A percentile compares a stretch with the other conserved stretches of the same genome.
Conservation (phyloP, 2,113 vertebrate genomes). For the Notarius lentiginosus region DNA sequence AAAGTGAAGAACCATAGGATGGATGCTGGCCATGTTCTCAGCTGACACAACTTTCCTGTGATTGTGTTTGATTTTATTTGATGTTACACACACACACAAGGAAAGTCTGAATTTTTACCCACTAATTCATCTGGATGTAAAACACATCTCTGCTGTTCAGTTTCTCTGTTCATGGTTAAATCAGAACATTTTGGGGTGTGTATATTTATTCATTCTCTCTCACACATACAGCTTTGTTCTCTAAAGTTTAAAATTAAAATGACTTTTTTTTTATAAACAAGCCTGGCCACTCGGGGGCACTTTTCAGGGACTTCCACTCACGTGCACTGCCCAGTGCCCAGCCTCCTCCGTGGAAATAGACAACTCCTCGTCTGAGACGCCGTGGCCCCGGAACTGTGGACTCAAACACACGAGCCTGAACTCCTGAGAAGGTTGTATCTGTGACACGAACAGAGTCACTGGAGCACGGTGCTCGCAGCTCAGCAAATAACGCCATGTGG, state of each 20-base stretch:
- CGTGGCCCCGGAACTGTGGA: conserved; percentile 59
- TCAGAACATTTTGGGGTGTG: neutral
- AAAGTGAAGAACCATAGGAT: neutral
- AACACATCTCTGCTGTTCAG: neutral
- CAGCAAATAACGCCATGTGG: conserved; percentile 76
- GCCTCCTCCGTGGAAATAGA: conserved; percentile 94
- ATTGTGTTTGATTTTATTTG: neutral
- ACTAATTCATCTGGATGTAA: neutral
- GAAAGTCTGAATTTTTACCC: neutral
- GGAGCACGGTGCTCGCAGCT: conserved; percentile 75
- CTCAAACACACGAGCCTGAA: conserved; percentile 85
- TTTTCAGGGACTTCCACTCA: conserved; percentile 67
- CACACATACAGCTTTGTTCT: neutral
- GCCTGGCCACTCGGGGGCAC: neutral
- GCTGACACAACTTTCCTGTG: neutral
- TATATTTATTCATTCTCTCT: neutral
- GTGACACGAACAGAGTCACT: conserved; percentile 74
- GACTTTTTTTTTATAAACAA: neutral
- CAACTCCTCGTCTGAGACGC: conserved; percentile 74
- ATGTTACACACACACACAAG: neutral
- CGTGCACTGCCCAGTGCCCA: conserved; percentile 89
- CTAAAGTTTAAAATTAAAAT: neutral
- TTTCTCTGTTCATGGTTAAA: neutral
- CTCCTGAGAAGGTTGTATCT: conserved; percentile 79
- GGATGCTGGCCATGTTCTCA: neutral